Conservation (phyloP, 2,888 invertebrate genomes). For the Cryptophagus acutangulus region DNA sequence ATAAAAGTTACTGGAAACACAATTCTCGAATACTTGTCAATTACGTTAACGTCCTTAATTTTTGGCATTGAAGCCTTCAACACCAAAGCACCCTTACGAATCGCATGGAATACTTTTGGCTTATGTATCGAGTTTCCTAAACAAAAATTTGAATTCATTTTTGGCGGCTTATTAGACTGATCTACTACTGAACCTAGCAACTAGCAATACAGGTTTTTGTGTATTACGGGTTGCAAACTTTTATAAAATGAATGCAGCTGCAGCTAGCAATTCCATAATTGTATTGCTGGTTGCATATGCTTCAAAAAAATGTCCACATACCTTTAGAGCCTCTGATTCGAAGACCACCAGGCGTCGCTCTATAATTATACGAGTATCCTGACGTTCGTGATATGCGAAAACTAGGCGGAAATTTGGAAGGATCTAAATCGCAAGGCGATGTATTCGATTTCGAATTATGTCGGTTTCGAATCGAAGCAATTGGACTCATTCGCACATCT, state of each 20-base stretch:
- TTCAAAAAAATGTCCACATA: conserved; percentile 30
- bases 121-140: conserved; percentile 55
- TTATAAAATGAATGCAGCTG: too few relatives aligned
- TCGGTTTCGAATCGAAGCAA: conserved; percentile 70
- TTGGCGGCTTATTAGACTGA: too few relatives aligned
- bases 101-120: conserved; percentile 73
- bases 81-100: conserved; percentile 79
- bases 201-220: too few relatives aligned
- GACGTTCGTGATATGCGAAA: conserved; percentile 66
- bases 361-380: conserved; percentile 54
- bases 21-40: conserved; percentile 95
- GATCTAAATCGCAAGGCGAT: conserved; percentile 49
- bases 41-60: conserved; percentile 95
- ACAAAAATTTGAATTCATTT: too few relatives aligned
- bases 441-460: conserved; percentile 52
- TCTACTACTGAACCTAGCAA: too few relatives aligned
- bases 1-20: conserved; percentile 94
- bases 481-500: conserved; percentile 79
- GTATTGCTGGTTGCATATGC: too few relatives aligned
- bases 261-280: too few relatives aligned
- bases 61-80: conserved; percentile 88
- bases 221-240: too few relatives aligned
- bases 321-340: conserved; percentile 53
- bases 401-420: conserved; percentile 68
- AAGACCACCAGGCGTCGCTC: conserved; percentile 57